Percentiles rank a stretch among this genome's conserved stretches.
Evolutionary conservation across 2,888 invertebrate genomes (phyloP).

Genomic region (Protophormia terraenovae): DNA sequence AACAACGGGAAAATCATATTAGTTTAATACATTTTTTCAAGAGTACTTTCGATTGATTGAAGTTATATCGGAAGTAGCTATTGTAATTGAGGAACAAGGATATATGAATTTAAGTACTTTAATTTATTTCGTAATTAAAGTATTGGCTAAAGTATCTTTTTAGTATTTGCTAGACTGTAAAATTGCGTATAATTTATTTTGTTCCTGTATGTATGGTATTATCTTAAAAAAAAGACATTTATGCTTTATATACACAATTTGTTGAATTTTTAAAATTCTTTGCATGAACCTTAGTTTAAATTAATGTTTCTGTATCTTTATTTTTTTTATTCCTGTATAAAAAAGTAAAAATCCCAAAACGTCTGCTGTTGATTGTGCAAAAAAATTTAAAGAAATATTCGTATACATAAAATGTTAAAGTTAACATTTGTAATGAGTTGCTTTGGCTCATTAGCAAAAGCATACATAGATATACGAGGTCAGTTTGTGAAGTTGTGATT

Average conservation of each 20-base stretch:
- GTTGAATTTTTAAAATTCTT: slow-evolving; percentile 41
- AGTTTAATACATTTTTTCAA: not conserved
- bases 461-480: slow-evolving; percentile 1
- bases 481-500: not conserved
- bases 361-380: not conserved
- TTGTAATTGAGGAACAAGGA: slow-evolving; percentile 35
- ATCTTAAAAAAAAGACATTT: not conserved
- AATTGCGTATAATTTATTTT: slow-evolving; percentile 59
- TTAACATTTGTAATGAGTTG: slow-evolving; percentile 47
- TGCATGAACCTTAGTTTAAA: not conserved
- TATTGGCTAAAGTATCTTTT: not conserved
- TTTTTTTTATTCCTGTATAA: not conserved
- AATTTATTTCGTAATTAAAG: slow-evolving; percentile 15
- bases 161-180: slow-evolving; percentile 54
- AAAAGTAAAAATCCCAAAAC: not conserved
- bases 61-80: slow-evolving; percentile 53
- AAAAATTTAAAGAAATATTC: not conserved
- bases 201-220: not conserved
- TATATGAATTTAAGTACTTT: slow-evolving; percentile 36
- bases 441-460: slow-evolving; percentile 49
- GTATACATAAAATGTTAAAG: slow-evolving; percentile 21
- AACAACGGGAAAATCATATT: slow-evolving; percentile 6
- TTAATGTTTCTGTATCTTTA: slow-evolving; percentile 6
- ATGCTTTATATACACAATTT: not conserved
- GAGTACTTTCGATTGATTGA: slow-evolving; percentile 9